These are phyloP conservation scores for Dasyprocta punctata DNA, from an alignment of 2,113 vertebrate genomes.

Conservation along the genomic window DNA sequence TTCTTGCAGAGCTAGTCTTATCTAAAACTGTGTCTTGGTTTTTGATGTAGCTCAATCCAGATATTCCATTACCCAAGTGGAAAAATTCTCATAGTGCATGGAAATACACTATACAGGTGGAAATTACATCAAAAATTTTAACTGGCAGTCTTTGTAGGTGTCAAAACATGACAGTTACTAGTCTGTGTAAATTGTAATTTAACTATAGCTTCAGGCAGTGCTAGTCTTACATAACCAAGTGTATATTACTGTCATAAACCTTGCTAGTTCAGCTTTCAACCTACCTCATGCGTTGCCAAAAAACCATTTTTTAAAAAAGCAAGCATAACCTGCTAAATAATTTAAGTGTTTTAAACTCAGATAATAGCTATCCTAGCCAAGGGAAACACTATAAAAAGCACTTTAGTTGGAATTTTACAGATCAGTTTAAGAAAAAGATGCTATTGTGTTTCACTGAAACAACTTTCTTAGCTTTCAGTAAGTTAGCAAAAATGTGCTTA, in stretches of 20 bases:
- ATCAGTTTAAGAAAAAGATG: slow-evolving; percentile 7
- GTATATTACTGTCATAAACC: slow-evolving; percentile 42
- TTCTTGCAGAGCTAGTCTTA: not conserved
- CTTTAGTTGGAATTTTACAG: slow-evolving; percentile 63
- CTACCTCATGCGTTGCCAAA: slow-evolving; percentile 41
- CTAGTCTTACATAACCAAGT: slow-evolving; percentile 51
- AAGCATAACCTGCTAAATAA: slow-evolving; percentile 59
- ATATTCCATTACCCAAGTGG: slow-evolving; percentile 21
- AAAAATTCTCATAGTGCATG: not conserved
- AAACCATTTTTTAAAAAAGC: slow-evolving; percentile 57
- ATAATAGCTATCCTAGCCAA: slow-evolving; percentile 41
- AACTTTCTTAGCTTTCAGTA: slow-evolving; percentile 49
- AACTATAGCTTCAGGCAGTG: not conserved
- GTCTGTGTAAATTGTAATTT: slow-evolving; percentile 18
- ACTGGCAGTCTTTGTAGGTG: slow-evolving; percentile 7
- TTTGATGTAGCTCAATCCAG: slow-evolving; percentile 25
- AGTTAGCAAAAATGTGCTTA: slow-evolving; percentile 19
- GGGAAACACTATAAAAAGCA: slow-evolving; percentile 58
- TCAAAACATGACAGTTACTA: slow-evolving; percentile 23
- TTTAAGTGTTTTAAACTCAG: slow-evolving; percentile 58
- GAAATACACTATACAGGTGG: not conserved
- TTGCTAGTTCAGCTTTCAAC: slow-evolving; percentile 43
- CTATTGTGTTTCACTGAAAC: slow-evolving; percentile 38
- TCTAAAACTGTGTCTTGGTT: not conserved
- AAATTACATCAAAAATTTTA: not conserved